phyloP scores from a whole-genome alignment of 1,140 invertebrate genomes.

The Antheraea mylitta region DNA sequence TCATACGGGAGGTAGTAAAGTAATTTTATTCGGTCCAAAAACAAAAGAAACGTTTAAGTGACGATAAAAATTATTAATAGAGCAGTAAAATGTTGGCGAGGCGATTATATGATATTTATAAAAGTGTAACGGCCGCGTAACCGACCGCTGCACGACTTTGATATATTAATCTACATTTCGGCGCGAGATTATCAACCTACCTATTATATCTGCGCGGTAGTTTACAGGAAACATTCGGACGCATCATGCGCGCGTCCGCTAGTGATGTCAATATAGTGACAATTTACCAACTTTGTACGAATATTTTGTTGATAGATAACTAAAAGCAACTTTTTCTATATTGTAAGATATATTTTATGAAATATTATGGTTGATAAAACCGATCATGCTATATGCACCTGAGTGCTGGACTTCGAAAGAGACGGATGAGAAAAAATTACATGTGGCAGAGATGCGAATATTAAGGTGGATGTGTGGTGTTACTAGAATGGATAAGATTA shows the following conservation, averaged over 20 bases:
- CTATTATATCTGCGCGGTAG: constrained; percentile 8
- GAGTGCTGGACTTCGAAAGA: too few relatives aligned
- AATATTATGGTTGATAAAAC: too few relatives aligned
- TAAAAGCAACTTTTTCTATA: too few relatives aligned
- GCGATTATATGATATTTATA: constrained; percentile 49
- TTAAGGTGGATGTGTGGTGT: too few relatives aligned
- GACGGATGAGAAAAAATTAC: too few relatives aligned
- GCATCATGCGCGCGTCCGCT: constrained; percentile 27
- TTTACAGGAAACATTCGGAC: constrained; percentile 28
- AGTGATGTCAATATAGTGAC: constrained; percentile 23
- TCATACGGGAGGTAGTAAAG: constrained; percentile 37
- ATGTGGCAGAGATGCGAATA: too few relatives aligned
- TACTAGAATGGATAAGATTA: too few relatives aligned
- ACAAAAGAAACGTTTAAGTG: constrained; percentile 64
- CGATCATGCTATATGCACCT: too few relatives aligned
- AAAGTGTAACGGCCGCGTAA: constrained; percentile 31
- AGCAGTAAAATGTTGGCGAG: constrained; percentile 48
- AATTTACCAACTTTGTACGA: background rate
- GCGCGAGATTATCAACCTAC: constrained; percentile 50
- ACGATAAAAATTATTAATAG: constrained; percentile 70
- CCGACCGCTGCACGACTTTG: constrained; percentile 30
- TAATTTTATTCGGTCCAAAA: constrained; percentile 53
- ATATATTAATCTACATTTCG: constrained; percentile 58
- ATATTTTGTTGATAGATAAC: background rate
- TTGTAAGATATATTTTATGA: too few relatives aligned